Conservation (phyloP, 2,113 vertebrate genomes). For the Globicephala melas region DNA sequence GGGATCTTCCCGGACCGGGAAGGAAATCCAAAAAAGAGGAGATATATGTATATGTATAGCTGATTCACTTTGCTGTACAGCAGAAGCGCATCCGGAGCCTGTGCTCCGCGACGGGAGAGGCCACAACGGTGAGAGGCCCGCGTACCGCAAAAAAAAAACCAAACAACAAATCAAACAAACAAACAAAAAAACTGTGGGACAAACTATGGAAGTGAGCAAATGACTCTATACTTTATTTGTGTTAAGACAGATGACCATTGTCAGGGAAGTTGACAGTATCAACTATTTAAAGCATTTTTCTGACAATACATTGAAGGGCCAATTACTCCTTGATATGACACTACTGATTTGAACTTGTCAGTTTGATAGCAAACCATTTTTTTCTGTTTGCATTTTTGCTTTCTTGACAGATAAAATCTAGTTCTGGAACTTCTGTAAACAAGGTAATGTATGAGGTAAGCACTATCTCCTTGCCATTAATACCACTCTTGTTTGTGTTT, state of each 20-base stretch:
- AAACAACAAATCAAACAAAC: too few species aligned
- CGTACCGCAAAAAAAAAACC: too few species aligned
- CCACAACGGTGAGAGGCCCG: too few species aligned
- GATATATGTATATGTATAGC: too few species aligned
- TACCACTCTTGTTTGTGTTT: not conserved
- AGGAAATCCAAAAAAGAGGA: too few species aligned
- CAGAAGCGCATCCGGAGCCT: too few species aligned
- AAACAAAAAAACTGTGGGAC: not conserved
- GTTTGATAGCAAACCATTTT: not conserved
- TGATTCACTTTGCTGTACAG: too few species aligned
- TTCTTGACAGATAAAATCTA: not conserved
- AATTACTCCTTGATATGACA: not conserved
- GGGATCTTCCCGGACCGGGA: too few species aligned
- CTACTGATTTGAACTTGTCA: not conserved
- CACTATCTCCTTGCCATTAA: not conserved
- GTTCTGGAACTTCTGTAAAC: not conserved
- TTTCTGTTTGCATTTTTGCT: not conserved
- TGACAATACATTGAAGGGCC: not conserved
- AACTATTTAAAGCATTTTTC: slow-evolving; percentile 22
- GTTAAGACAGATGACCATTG: slow-evolving; percentile 48
- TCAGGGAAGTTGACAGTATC: slow-evolving; percentile 24
- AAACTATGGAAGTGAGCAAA: slow-evolving; percentile 48
- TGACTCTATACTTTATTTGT: slow-evolving; percentile 50
- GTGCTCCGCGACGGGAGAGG: too few species aligned
- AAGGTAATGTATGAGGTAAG: not conserved